phyloP scores from a whole-genome alignment of 2,888 invertebrate species.

The Tetragonisca angustula region DNA sequence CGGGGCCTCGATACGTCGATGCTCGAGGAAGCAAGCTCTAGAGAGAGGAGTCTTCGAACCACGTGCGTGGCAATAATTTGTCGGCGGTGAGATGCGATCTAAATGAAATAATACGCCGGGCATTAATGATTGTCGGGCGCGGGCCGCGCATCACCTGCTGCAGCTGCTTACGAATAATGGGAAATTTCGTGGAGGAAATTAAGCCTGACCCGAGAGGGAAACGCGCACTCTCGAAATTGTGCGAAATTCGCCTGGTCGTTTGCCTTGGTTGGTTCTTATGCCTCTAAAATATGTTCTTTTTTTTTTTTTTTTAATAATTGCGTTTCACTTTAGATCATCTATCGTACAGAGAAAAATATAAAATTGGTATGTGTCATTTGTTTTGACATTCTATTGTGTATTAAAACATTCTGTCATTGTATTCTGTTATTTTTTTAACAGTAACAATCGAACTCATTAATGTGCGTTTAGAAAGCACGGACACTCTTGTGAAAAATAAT shows the following conservation, averaged over 20 bases:
- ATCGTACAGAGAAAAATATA: no score
- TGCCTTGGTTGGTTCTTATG: not conserved
- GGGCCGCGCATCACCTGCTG: slow-evolving; percentile 57
- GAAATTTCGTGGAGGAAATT: slow-evolving; percentile 51
- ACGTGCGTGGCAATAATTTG: slow-evolving; percentile 55
- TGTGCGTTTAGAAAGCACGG: no score
- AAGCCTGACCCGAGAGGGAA: slow-evolving; percentile 23
- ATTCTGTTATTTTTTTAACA: no score
- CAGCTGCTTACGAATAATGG: slow-evolving; percentile 60
- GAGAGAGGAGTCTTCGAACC: slow-evolving; percentile 14
- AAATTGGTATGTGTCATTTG: no score
- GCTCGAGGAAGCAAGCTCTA: not conserved
- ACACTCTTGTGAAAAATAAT: no score
- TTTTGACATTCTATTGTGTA: no score
- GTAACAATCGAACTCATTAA: no score
- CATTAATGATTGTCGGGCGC: slow-evolving; percentile 54
- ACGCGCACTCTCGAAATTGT: not conserved
- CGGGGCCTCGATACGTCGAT: slow-evolving; percentile 28
- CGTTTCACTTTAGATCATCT: no score
- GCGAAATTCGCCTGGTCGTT: not conserved
- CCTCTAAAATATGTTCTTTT: no score
- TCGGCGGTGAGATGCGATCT: slow-evolving; percentile 57
- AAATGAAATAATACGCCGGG: slow-evolving; percentile 62
- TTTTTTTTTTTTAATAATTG: not conserved
- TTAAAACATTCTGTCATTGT: no score